Conservation (phyloP, 2,888 invertebrate species). For the Pristionchus mayeri region DNA sequence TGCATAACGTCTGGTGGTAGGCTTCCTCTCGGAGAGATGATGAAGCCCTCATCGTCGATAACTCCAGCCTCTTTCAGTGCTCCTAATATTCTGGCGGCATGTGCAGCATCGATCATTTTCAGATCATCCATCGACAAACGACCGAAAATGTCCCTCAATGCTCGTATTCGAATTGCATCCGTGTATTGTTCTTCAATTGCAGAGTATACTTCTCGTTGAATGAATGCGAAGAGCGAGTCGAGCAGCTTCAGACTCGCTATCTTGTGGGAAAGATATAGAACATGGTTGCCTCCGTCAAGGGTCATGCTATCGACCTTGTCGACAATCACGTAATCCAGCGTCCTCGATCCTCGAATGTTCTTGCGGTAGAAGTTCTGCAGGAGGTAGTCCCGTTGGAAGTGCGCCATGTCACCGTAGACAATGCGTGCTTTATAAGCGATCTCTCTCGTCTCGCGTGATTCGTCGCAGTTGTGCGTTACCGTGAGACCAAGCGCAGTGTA, state of each 20-base stretch:
- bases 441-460: constrained; percentile 63
- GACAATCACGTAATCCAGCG: constrained; percentile 75
- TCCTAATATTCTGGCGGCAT: neutral
- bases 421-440: constrained; percentile 72
- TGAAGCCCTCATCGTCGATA: neutral
- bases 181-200: neutral
- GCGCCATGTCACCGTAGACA: constrained; percentile 76
- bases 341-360: constrained; percentile 71
- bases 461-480: constrained; percentile 71
- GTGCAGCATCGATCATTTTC: neutral
- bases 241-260: constrained; percentile 76
- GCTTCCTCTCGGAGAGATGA: neutral
- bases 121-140: neutral
- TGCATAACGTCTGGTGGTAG: too few relatives aligned
- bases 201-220: neutral
- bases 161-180: neutral
- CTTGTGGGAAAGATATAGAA: constrained; percentile 77
- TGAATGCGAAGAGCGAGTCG: constrained; percentile 58
- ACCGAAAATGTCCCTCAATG: neutral
- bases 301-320: constrained; percentile 78
- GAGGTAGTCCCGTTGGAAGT: constrained; percentile 76
- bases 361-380: constrained; percentile 75
- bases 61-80: neutral
- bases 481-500: constrained; percentile 65
- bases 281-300: constrained; percentile 77